Evolutionary conservation across 1,140 invertebrate species (phyloP).

Genomic region (Campoletis sonorensis): DNA sequence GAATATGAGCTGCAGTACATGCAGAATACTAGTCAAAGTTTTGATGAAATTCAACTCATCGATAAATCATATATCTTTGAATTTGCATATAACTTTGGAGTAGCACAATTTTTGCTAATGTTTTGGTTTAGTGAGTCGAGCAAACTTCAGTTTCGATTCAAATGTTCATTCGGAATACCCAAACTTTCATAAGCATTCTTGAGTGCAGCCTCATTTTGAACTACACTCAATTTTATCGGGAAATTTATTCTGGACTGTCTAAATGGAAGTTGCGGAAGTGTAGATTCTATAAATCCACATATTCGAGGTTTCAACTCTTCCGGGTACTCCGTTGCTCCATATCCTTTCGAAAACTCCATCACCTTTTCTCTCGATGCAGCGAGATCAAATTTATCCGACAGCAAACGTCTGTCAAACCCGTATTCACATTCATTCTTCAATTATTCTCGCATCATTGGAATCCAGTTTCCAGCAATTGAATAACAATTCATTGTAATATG

Average conservation of each 20-base stretch:
- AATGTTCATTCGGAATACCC: not conserved
- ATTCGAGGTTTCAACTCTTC: conserved; percentile 46
- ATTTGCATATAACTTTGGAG: too few species aligned
- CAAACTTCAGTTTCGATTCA: conserved; percentile 18
- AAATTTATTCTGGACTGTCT: conserved; percentile 27
- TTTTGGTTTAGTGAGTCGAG: too few species aligned
- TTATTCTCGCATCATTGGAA: not conserved
- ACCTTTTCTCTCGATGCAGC: conserved; percentile 14
- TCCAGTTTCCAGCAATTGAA: not conserved
- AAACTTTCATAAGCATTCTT: conserved; percentile 27
- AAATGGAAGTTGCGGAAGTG: not conserved
- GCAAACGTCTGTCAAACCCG: conserved; percentile 18
- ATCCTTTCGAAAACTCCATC: not conserved
- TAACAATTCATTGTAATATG: too few species aligned
- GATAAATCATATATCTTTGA: too few species aligned
- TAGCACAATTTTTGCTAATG: too few species aligned
- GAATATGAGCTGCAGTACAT: too few species aligned
- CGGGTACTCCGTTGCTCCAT: conserved; percentile 15
- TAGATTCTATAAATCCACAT: conserved; percentile 20
- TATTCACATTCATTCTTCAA: not conserved
- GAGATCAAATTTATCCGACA: conserved; percentile 43
- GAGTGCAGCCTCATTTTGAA: conserved; percentile 48
- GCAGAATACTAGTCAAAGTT: too few species aligned
- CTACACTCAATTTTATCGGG: conserved; percentile 38
- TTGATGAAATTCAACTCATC: too few species aligned